phyloP scores from a whole-genome alignment of 2,113 vertebrate genomes.

The zebrafish (Danio rerio) region DNA sequence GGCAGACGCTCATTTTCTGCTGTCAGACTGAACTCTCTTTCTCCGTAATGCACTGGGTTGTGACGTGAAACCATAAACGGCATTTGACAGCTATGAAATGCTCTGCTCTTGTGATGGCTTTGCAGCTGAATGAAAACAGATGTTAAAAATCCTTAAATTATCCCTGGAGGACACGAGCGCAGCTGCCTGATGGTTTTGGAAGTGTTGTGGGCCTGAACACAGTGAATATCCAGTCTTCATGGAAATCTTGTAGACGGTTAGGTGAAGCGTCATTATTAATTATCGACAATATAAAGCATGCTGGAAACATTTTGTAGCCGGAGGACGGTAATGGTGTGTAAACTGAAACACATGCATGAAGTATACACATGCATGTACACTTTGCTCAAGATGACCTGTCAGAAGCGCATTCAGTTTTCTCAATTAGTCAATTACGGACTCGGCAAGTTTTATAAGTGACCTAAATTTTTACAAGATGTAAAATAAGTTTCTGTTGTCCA shows the following conservation, averaged over 20 bases:
- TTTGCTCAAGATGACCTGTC: no score
- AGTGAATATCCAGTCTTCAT: constrained; percentile 8
- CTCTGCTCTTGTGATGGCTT: constrained; percentile 14
- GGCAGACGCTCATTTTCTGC: background rate
- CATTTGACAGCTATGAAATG: constrained; percentile 17
- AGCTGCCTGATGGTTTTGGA: constrained; percentile 21
- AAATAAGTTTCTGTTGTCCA: no score
- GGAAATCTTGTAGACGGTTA: background rate
- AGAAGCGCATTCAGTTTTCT: no score
- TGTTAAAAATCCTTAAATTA: constrained; percentile 31
- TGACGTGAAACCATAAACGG: background rate
- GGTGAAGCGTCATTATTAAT: background rate
- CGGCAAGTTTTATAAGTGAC: no score
- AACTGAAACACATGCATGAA: no score
- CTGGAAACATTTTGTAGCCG: constrained; percentile 3
- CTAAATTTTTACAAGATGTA: no score
- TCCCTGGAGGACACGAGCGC: constrained; percentile 15
- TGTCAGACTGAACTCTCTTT: background rate
- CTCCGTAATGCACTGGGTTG: background rate
- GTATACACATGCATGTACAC: no score
- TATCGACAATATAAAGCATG: constrained; percentile 16
- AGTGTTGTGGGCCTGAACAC: background rate
- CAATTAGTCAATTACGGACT: no score
- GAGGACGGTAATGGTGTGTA: background rate
- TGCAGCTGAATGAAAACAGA: constrained; percentile 35